Evolutionary conservation across 1,140 invertebrate species (phyloP).

Genomic region (Danaus melanippus): DNA sequence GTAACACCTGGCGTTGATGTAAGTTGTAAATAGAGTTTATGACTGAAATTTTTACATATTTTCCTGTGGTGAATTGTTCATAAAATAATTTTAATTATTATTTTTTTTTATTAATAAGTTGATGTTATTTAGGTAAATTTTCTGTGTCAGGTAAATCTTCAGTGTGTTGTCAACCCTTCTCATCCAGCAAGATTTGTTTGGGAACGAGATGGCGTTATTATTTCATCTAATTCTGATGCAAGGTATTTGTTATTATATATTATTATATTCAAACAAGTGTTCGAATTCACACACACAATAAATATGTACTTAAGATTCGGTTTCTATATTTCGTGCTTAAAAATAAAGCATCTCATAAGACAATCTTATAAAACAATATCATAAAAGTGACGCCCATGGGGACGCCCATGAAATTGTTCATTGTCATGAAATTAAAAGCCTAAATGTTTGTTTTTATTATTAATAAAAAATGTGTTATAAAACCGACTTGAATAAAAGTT

Average conservation of each 20-base stretch:
- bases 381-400: too few species aligned
- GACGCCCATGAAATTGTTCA: too few species aligned
- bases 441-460: too few species aligned
- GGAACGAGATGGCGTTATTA: slow-evolving; percentile 58
- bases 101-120: too few species aligned
- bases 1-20: slow-evolving; percentile 55
- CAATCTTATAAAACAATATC: not conserved
- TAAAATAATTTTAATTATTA: too few species aligned
- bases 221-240: slow-evolving; percentile 61
- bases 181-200: slow-evolving; percentile 60
- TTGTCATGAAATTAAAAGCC: too few species aligned
- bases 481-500: too few species aligned
- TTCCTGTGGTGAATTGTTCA: not conserved
- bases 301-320: not conserved
- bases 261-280: not conserved
- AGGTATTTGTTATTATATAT: slow-evolving; percentile 34
- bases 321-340: not conserved
- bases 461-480: too few species aligned
- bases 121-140: slow-evolving; percentile 14
- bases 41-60: not conserved
- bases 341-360: not conserved
- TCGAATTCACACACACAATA: not conserved
- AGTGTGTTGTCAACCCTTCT: slow-evolving; percentile 52
- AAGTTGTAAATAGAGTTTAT: slow-evolving; percentile 27
- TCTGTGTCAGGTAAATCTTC: slow-evolving; percentile 45